phyloP scores from a whole-genome alignment of 1,140 invertebrate species.

The Drosophila sturtevanti region DNA sequence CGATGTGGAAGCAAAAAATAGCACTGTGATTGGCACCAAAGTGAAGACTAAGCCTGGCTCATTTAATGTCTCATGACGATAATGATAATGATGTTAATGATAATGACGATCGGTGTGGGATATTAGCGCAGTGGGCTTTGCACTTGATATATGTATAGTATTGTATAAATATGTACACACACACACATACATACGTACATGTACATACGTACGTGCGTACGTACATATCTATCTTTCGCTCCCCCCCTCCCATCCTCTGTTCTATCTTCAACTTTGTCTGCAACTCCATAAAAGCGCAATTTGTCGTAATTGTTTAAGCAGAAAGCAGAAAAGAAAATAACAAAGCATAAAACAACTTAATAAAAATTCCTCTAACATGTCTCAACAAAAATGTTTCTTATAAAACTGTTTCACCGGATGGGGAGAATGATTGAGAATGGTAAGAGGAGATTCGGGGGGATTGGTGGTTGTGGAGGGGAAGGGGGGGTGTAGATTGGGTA shows the following conservation, averaged over 20 bases:
- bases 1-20: slow-evolving; percentile 20
- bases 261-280: slow-evolving; percentile 20
- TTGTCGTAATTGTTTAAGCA: slow-evolving; percentile 82
- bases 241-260: not conserved
- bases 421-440: not conserved
- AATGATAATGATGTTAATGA: slow-evolving; percentile 20
- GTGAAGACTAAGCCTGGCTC: not conserved
- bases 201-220: slow-evolving; percentile 55
- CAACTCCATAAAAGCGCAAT: slow-evolving; percentile 80
- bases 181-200: no score
- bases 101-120: slow-evolving; percentile 25
- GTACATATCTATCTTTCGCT: slow-evolving; percentile 1
- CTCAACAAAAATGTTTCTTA: slow-evolving; percentile 56
- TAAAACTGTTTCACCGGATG: slow-evolving; percentile 12
- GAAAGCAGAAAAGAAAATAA: slow-evolving; percentile 74
- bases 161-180: slow-evolving; percentile 18
- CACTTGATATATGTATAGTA: slow-evolving; percentile 45
- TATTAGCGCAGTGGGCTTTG: slow-evolving; percentile 75
- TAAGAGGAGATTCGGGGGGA: not conserved
- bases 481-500: no score
- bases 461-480: not conserved
- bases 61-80: not conserved
- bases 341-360: slow-evolving; percentile 80
- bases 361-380: slow-evolving; percentile 78
- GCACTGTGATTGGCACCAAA: slow-evolving; percentile 19